Evolutionary conservation across 2,113 vertebrate species (phyloP).

Genomic region (Heteronetta atricapilla): DNA sequence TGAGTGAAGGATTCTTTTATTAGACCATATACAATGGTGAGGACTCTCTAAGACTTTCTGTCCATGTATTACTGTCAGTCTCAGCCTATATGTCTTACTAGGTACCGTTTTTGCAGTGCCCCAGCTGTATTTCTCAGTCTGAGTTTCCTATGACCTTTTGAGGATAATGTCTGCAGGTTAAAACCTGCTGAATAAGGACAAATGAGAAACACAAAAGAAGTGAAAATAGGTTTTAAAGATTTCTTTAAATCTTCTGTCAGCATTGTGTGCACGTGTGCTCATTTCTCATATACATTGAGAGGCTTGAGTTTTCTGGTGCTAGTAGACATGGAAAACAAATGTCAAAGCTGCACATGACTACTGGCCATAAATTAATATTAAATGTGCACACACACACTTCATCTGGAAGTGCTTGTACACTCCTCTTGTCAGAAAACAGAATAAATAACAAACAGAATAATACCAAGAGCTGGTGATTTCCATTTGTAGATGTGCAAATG

Average conservation of each 20-base stretch:
- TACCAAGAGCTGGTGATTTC: slow-evolving; percentile 3
- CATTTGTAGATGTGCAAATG: background rate
- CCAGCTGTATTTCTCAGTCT: background rate
- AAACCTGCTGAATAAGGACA: slow-evolving; percentile 37
- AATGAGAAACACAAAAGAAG: slow-evolving; percentile 17
- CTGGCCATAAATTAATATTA: slow-evolving; percentile 58
- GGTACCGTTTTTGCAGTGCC: background rate
- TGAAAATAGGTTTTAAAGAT: slow-evolving; percentile 35
- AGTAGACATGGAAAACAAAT: slow-evolving; percentile 27
- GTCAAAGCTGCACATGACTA: slow-evolving; percentile 26
- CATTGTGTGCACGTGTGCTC: slow-evolving; percentile 26
- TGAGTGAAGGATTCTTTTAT: background rate
- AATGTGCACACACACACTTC: background rate
- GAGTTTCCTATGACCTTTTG: slow-evolving; percentile 13
- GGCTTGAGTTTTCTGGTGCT: slow-evolving; percentile 2
- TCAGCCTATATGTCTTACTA: background rate
- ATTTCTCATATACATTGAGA: slow-evolving; percentile 39
- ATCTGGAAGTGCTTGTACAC: background rate
- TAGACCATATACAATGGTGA: background rate
- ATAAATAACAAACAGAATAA: slow-evolving; percentile 16
- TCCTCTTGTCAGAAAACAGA: slow-evolving; percentile 29
- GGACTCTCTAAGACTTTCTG: background rate
- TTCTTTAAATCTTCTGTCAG: background rate
- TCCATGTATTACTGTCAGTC: background rate
- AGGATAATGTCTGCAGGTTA: background rate